Evolutionary conservation across 1,140 invertebrate genomes (phyloP).

Genomic region (Homarus americanus): DNA sequence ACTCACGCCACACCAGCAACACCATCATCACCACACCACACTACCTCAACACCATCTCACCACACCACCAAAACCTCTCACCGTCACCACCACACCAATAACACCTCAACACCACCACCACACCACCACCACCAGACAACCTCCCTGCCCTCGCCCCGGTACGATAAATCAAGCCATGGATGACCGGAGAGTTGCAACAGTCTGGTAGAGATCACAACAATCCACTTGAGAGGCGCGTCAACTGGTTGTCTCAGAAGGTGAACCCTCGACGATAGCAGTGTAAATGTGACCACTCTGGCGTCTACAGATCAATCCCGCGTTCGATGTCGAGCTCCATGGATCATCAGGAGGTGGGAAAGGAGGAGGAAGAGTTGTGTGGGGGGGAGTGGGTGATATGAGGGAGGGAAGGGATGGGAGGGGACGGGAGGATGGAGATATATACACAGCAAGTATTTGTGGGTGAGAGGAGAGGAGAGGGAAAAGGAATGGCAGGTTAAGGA

Average conservation of each 20-base stretch:
- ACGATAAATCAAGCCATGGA: not conserved
- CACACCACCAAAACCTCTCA: not conserved
- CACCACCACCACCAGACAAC: too few relatives aligned
- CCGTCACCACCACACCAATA: not conserved
- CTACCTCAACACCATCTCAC: not conserved
- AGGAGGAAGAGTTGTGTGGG: too few relatives aligned
- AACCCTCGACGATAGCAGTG: too few relatives aligned
- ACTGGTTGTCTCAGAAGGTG: too few relatives aligned
- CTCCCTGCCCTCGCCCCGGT: not conserved
- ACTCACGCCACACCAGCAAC: not conserved
- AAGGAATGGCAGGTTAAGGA: not conserved
- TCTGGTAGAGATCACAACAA: not conserved
- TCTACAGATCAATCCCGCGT: too few relatives aligned
- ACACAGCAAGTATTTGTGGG: not conserved
- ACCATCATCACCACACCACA: not conserved
- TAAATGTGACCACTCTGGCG: too few relatives aligned
- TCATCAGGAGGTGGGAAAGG: too few relatives aligned
- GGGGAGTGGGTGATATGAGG: not conserved
- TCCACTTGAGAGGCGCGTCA: too few relatives aligned
- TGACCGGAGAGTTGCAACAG: not conserved
- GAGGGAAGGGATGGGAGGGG: too few relatives aligned
- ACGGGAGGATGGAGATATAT: not conserved
- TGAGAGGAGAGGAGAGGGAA: not conserved
- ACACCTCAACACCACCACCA: not conserved
- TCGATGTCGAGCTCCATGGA: too few relatives aligned